phyloP scores from a whole-genome alignment of 2,797 vertebrate genomes.

The Pterois miles region DNA sequence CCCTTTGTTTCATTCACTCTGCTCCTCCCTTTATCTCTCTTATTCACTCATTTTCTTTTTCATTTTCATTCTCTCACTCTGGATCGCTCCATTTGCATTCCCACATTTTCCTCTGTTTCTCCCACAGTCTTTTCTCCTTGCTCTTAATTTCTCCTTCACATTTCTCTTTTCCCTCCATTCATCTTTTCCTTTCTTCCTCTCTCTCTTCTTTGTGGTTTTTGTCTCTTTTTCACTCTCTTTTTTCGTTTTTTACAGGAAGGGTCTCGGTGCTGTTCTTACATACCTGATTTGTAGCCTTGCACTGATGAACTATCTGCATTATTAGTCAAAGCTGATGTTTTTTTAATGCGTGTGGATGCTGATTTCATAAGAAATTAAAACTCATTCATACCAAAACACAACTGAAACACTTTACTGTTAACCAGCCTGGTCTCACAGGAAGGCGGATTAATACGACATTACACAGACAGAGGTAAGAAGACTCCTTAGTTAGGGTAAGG shows the following conservation, averaged over 20 bases:
- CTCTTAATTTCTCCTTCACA: background rate
- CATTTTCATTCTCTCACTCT: constrained; percentile 3
- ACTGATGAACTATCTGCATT: background rate
- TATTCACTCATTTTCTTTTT: constrained; percentile 49
- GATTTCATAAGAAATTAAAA: background rate
- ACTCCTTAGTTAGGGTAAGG: too few species aligned
- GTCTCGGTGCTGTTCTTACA: background rate
- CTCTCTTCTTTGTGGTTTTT: background rate
- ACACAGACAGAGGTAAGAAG: too few species aligned
- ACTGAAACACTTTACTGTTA: background rate
- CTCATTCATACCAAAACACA: background rate
- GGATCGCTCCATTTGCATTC: background rate
- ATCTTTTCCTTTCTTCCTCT: background rate
- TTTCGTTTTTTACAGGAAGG: too few species aligned
- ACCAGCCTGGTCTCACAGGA: too few species aligned
- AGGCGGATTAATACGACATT: too few species aligned
- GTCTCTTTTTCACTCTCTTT: background rate
- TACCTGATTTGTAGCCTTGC: background rate
- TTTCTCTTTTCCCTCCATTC: background rate
- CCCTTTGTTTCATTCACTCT: constrained; percentile 18
- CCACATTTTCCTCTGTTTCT: background rate
- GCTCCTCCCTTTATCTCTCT: constrained; percentile 16
- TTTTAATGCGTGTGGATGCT: background rate
- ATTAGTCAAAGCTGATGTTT: background rate
- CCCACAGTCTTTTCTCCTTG: background rate